These are phyloP conservation scores for Apistogramma diplotaenia DNA, from an alignment of 2,113 vertebrate species.

Conservation along the genomic window DNA sequence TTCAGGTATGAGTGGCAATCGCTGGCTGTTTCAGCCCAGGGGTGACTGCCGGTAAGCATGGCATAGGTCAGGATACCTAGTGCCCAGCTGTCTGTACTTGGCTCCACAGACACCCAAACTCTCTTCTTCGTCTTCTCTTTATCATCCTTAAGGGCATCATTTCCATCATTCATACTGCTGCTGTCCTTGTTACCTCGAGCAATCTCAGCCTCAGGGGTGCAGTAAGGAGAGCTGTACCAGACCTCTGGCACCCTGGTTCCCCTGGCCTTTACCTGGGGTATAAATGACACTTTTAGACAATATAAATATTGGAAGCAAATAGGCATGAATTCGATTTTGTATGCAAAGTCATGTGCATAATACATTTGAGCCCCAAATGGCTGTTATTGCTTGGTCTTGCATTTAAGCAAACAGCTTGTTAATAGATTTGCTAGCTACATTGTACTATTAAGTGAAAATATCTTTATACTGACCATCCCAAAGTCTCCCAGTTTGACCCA, in stretches of 20 bases:
- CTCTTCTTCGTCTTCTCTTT: slow-evolving; percentile 30
- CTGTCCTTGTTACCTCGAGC: slow-evolving; percentile 47
- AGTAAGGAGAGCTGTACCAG: slow-evolving; percentile 80
- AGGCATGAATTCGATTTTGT: rapidly evolving
- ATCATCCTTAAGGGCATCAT: not conserved
- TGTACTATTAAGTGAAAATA: not conserved
- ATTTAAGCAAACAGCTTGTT: not conserved
- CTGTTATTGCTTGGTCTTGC: not conserved
- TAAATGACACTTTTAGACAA: not conserved
- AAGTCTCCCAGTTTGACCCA: slow-evolving; percentile 88
- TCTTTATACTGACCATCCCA: slow-evolving; percentile 75
- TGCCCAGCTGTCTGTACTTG: slow-evolving; percentile 84
- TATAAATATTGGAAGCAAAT: not conserved
- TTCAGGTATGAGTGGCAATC: slow-evolving; percentile 76
- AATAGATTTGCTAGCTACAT: not conserved
- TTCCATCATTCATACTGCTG: not conserved
- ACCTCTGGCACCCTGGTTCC: slow-evolving; percentile 78
- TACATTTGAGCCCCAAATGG: rapidly evolving
- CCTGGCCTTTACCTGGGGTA: slow-evolving; percentile 68
- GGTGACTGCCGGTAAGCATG: slow-evolving; percentile 80
- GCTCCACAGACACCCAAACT: slow-evolving; percentile 73
- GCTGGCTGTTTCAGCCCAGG: slow-evolving; percentile 78
- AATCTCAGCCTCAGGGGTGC: slow-evolving; percentile 80
- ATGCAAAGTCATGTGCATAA: not conserved
- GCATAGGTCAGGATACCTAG: slow-evolving; percentile 85